A percentile compares a stretch with the other conserved stretches of the same genome.
phyloP scores from a whole-genome alignment of 2,113 vertebrate species.

The Fregetta grallaria region DNA sequence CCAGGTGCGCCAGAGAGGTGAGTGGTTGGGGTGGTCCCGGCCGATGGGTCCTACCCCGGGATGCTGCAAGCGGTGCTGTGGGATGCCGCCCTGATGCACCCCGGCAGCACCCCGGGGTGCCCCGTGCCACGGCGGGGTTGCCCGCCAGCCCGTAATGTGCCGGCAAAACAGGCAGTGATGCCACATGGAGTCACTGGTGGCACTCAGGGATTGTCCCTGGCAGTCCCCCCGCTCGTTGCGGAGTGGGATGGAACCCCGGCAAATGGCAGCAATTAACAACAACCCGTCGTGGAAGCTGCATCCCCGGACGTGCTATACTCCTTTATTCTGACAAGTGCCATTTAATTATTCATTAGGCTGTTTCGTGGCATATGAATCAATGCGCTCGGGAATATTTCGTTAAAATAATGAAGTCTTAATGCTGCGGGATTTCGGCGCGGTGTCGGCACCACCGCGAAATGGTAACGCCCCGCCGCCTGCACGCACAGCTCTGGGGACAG shows the following conservation, averaged over 20 bases:
- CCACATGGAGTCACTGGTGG: rapidly evolving
- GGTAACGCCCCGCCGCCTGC: not conserved
- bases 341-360: conserved; percentile 46
- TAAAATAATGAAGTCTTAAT: conserved; percentile 14
- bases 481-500: not conserved
- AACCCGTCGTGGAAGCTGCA: not conserved
- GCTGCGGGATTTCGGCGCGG: rapidly evolving
- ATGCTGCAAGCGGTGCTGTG: not conserved
- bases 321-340: conserved; percentile 35
- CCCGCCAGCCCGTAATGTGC: rapidly evolving
- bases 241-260: not conserved
- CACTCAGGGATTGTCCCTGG: not conserved
- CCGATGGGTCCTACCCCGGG: rapidly evolving
- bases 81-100: not conserved
- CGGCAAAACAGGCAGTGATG: rapidly evolving
- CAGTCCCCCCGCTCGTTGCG: rapidly evolving
- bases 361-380: not conserved
- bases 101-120: not conserved
- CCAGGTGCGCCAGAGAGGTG: conserved; percentile 98
- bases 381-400: not conserved
- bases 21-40: conserved; percentile 58
- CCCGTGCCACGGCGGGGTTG: rapidly evolving
- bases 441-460: rapidly evolving
- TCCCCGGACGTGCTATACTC: not conserved
- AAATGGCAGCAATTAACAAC: not conserved